A percentile compares a stretch with the other conserved stretches of the same genome.
Conservation (phyloP, 2,888 invertebrate genomes). For the Molanna angustata region DNA sequence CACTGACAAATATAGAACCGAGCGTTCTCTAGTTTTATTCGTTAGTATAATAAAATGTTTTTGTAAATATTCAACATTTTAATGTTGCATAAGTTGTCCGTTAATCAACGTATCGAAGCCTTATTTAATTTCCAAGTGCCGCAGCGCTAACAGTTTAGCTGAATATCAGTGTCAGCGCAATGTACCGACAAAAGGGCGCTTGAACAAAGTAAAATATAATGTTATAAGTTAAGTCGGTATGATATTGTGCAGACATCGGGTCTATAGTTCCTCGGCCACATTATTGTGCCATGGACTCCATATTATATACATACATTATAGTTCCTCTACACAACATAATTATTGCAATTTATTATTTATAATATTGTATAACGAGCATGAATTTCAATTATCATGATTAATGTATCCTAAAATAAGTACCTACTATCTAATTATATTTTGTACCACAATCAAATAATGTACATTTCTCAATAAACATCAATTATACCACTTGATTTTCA, state of each 20-base stretch:
- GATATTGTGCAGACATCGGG: slow-evolving; percentile 7
- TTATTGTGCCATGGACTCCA: slow-evolving; percentile 6
- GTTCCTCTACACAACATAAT: slow-evolving; percentile 38
- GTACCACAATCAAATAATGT: slow-evolving; percentile 41
- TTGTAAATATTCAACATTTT: not conserved
- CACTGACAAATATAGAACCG: too few species aligned
- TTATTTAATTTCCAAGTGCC: not conserved
- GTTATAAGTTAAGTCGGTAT: not conserved
- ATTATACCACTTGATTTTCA: slow-evolving; percentile 40
- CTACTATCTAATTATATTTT: slow-evolving; percentile 43
- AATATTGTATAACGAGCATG: slow-evolving; percentile 33
- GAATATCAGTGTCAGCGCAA: not conserved
- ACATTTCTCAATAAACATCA: slow-evolving; percentile 41
- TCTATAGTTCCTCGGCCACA: slow-evolving; percentile 17
- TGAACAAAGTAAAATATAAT: not conserved
- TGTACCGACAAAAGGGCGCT: not conserved
- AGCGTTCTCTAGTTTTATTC: too few species aligned
- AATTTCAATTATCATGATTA: slow-evolving; percentile 31
- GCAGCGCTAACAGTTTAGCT: not conserved
- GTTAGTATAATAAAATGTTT: too few species aligned
- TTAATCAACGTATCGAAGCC: not conserved
- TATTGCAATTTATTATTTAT: slow-evolving; percentile 53
- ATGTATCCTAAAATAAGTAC: slow-evolving; percentile 40
- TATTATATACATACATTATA: slow-evolving; percentile 8
- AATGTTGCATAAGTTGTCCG: not conserved